phyloP scores from a whole-genome alignment of 2,888 invertebrate species.

The Lagria hirta region DNA sequence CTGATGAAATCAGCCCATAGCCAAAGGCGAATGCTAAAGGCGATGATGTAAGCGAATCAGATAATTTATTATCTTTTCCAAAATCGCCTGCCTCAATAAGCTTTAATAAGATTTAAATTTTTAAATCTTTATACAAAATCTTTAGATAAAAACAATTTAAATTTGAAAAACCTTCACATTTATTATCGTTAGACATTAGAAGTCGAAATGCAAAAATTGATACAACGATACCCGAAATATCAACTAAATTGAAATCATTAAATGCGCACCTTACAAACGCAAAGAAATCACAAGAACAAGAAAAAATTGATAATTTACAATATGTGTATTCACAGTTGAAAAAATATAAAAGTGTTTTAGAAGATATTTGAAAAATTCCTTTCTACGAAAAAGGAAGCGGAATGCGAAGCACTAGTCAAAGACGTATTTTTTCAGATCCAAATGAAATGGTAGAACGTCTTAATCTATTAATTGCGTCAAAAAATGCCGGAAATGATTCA shows the following conservation, averaged over 20 bases:
- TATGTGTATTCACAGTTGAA: slow-evolving; percentile 6
- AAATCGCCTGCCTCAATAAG: too few species aligned
- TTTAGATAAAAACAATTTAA: too few species aligned
- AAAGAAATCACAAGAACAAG: slow-evolving; percentile 1
- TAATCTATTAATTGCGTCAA: slow-evolving; percentile 24
- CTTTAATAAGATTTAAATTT: too few species aligned
- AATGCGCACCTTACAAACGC: slow-evolving; percentile 16
- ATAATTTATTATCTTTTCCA: too few species aligned
- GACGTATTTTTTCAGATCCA: slow-evolving; percentile 20
- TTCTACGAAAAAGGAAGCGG: slow-evolving; percentile 8
- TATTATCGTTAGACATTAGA: slow-evolving; percentile 25
- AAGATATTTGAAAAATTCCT: slow-evolving; percentile 10
- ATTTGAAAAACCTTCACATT: too few species aligned
- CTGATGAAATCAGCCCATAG: too few species aligned
- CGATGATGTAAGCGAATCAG: too few species aligned
- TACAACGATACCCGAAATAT: slow-evolving; percentile 24
- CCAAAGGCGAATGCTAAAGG: too few species aligned
- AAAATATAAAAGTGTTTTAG: slow-evolving; percentile 14
- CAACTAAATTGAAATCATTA: slow-evolving; percentile 17
- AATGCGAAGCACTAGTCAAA: slow-evolving; percentile 3
- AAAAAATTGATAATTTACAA: slow-evolving; percentile 2
- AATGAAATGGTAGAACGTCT: slow-evolving; percentile 27
- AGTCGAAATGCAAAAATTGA: slow-evolving; percentile 27
- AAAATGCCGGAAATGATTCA: slow-evolving; percentile 26
- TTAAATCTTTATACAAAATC: too few species aligned